A percentile compares a stretch with the other conserved stretches of the same genome.
Evolutionary conservation across 2,888 invertebrate genomes (phyloP).

Genomic region (Merodon equestris): DNA sequence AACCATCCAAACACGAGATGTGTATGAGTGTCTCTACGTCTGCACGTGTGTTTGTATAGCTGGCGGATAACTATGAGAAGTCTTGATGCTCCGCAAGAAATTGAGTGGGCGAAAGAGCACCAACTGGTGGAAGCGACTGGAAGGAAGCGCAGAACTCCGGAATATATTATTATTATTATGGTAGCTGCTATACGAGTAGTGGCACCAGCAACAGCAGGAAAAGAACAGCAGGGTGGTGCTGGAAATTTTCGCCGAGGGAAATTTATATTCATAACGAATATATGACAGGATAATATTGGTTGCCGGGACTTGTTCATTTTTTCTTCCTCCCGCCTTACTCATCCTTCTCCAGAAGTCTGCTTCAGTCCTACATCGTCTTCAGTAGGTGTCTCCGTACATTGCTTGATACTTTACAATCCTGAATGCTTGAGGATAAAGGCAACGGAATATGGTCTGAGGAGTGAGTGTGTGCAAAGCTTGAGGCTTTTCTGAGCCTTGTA

Average conservation of each 20-base stretch:
- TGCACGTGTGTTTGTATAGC: background rate
- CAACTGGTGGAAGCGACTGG: conserved; percentile 39
- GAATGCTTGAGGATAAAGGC: too few relatives aligned
- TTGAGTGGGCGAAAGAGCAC: conserved; percentile 31
- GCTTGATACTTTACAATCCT: conserved; percentile 60
- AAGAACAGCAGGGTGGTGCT: conserved; percentile 29
- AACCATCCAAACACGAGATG: conserved; percentile 21
- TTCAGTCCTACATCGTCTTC: conserved; percentile 29
- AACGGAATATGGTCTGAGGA: background rate
- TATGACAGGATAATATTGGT: conserved; percentile 67
- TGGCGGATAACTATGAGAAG: conserved; percentile 37
- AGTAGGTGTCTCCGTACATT: conserved; percentile 55
- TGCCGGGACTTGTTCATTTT: conserved; percentile 63
- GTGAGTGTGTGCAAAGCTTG: conserved; percentile 50
- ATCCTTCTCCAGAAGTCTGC: conserved; percentile 30
- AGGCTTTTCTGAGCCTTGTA: conserved; percentile 53
- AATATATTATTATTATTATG: conserved; percentile 68
- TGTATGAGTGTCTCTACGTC: background rate
- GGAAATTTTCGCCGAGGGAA: conserved; percentile 70
- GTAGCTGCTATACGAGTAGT: conserved; percentile 1
- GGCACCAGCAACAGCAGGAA: conserved; percentile 5
- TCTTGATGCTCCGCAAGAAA: conserved; percentile 32
- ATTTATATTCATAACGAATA: conserved; percentile 73
- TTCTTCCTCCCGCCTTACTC: conserved; percentile 17
- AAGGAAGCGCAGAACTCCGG: conserved; percentile 61